Conservation (phyloP, 2,888 invertebrate species). For the Pterostichus niger region DNA sequence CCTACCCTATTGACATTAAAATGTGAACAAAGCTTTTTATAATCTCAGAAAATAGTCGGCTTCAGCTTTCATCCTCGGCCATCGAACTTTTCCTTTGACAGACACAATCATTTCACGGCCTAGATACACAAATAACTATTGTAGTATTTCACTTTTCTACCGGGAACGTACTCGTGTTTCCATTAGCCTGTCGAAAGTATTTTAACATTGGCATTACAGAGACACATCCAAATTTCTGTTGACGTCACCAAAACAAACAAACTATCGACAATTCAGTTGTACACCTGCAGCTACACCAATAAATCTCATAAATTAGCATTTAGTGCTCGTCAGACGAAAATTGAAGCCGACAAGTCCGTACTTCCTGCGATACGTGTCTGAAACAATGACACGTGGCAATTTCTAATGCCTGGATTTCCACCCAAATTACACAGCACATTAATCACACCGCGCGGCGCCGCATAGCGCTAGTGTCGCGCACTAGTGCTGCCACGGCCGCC, state of each 20-base stretch:
- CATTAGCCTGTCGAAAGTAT: too few species aligned
- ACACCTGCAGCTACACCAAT: slow-evolving; percentile 36
- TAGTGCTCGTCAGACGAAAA: slow-evolving; percentile 18
- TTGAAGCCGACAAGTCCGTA: slow-evolving; percentile 22
- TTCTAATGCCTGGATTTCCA: slow-evolving; percentile 47
- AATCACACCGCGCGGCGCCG: slow-evolving; percentile 27
- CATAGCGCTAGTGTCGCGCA: slow-evolving; percentile 6
- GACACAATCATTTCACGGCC: too few species aligned
- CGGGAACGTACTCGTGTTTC: not conserved
- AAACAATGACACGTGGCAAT: slow-evolving; percentile 56
- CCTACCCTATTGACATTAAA: too few species aligned
- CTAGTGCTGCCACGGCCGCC: slow-evolving; percentile 13
- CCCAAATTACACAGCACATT: slow-evolving; percentile 49
- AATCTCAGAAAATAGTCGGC: too few species aligned
- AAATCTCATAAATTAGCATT: slow-evolving; percentile 38
- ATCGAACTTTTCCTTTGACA: too few species aligned
- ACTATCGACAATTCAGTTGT: not conserved
- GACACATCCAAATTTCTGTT: slow-evolving; percentile 1
- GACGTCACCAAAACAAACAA: slow-evolving; percentile 18
- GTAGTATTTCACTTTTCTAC: not conserved
- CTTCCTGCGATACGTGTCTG: slow-evolving; percentile 34
- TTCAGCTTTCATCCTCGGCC: too few species aligned
- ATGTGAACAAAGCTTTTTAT: too few species aligned
- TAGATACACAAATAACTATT: too few species aligned
- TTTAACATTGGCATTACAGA: not conserved